These are phyloP conservation scores for Sparus aurata DNA, from an alignment of 2,797 vertebrate genomes.

Conservation along the genomic window DNA sequence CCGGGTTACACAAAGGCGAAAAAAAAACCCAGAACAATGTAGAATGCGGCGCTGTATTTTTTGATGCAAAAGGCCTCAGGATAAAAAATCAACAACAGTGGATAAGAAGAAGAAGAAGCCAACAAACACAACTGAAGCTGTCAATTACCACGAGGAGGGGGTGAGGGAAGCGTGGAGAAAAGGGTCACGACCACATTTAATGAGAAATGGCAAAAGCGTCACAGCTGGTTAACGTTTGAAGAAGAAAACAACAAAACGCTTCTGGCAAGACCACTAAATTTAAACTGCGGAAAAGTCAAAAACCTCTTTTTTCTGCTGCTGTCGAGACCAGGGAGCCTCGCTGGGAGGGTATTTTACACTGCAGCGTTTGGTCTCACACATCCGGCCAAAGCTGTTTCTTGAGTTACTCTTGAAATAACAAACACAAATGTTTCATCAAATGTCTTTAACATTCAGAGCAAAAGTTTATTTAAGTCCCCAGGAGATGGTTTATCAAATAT, in stretches of 20 bases:
- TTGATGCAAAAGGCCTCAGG: conserved; percentile 38
- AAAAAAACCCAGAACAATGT: conserved; percentile 9
- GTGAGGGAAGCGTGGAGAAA: conserved; percentile 38
- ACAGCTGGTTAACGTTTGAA: conserved; percentile 52
- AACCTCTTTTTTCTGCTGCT: conserved; percentile 27
- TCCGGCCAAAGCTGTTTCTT: not conserved
- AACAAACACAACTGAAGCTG: conserved; percentile 40
- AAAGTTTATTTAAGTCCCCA: not conserved
- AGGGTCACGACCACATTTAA: conserved; percentile 62
- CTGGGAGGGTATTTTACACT: not conserved
- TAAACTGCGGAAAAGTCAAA: conserved; percentile 25
- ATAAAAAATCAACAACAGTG: conserved; percentile 5
- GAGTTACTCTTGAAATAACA: not conserved
- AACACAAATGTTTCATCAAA: too few species aligned
- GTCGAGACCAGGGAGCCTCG: conserved; percentile 3
- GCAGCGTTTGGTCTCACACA: conserved; percentile 1
- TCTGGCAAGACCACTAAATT: conserved; percentile 35
- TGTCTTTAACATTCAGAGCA: not conserved
- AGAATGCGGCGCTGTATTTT: conserved; percentile 9
- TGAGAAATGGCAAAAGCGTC: conserved; percentile 63
- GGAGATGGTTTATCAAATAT: not conserved
- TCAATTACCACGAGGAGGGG: conserved; percentile 46
- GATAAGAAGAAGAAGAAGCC: conserved; percentile 34
- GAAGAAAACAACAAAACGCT: conserved; percentile 48
- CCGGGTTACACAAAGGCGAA: not conserved